Conservation (phyloP, 2,888 invertebrate species). For the Nomada ferruginata region DNA sequence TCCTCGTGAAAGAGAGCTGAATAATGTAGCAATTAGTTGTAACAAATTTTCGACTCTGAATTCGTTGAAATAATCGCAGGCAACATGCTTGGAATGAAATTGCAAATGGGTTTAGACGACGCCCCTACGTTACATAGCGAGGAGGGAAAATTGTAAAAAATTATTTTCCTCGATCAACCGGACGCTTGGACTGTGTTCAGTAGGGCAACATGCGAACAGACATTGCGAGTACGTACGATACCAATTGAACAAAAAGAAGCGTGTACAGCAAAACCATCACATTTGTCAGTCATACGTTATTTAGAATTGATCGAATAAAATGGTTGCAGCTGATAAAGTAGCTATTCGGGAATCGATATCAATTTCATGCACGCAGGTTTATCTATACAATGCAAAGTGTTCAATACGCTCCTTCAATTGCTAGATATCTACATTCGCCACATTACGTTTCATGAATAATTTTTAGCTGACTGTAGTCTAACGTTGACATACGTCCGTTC, state of each 20-base stretch:
- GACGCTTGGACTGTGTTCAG: neutral
- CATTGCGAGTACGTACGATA: neutral
- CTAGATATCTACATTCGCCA: too few relatives aligned
- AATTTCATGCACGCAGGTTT: neutral
- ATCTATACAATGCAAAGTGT: too few relatives aligned
- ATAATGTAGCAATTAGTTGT: neutral
- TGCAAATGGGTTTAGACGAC: too few relatives aligned
- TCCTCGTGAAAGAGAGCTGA: neutral
- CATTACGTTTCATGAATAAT: too few relatives aligned
- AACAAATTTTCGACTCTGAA: neutral
- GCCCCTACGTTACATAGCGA: too few relatives aligned
- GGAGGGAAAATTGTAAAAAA: too few relatives aligned
- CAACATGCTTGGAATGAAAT: too few relatives aligned
- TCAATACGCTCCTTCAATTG: too few relatives aligned
- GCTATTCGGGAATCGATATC: neutral
- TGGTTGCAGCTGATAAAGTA: neutral
- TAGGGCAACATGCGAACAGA: neutral
- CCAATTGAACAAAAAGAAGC: neutral
- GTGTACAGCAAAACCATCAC: neutral
- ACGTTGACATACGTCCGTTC: too few relatives aligned
- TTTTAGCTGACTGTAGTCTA: too few relatives aligned
- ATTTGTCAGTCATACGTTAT: neutral
- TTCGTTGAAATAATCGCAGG: too few relatives aligned
- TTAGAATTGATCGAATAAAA: neutral
- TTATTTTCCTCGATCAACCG: neutral